phyloP scores from a whole-genome alignment of 2,797 vertebrate species.

The Cyprinodon diabolis region DNA sequence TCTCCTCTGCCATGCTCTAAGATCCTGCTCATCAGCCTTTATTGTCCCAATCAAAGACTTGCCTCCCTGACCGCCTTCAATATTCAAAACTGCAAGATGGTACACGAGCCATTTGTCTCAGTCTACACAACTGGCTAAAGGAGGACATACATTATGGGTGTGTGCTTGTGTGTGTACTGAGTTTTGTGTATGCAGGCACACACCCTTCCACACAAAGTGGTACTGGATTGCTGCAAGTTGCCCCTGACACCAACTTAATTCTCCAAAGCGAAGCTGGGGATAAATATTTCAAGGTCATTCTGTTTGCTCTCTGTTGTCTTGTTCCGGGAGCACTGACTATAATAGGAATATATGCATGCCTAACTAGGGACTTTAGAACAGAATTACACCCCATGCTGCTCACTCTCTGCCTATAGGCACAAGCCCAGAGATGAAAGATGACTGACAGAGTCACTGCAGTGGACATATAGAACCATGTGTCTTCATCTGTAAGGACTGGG shows the following conservation, averaged over 20 bases:
- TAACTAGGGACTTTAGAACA: conserved; percentile 75
- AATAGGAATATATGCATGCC: conserved; percentile 80
- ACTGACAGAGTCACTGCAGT: conserved; percentile 54
- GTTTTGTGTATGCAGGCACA: conserved; percentile 26
- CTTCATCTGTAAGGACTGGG: conserved; percentile 22
- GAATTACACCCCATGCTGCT: conserved; percentile 72
- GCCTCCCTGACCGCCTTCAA: conserved; percentile 81
- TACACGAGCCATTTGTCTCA: conserved; percentile 78
- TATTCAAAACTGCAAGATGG: conserved; percentile 86
- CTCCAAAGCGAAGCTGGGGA: conserved; percentile 80
- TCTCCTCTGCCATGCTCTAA: conserved; percentile 78
- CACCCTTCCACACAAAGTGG: conserved; percentile 59
- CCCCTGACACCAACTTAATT: conserved; percentile 78
- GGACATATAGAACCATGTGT: conserved; percentile 53
- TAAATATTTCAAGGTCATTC: conserved; percentile 85
- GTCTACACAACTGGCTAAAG: conserved; percentile 58
- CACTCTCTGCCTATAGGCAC: conserved; percentile 65
- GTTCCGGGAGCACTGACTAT: conserved; percentile 76
- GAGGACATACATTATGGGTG: conserved; percentile 36
- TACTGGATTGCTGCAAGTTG: conserved; percentile 69
- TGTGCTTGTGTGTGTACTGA: conserved; percentile 3
- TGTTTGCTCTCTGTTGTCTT: conserved; percentile 80
- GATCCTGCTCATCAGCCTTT: conserved; percentile 82
- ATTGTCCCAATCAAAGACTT: conserved; percentile 85
- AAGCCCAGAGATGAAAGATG: conserved; percentile 68